Conservation (phyloP, 2,113 vertebrate species). For the Leuciscus idus region DNA sequence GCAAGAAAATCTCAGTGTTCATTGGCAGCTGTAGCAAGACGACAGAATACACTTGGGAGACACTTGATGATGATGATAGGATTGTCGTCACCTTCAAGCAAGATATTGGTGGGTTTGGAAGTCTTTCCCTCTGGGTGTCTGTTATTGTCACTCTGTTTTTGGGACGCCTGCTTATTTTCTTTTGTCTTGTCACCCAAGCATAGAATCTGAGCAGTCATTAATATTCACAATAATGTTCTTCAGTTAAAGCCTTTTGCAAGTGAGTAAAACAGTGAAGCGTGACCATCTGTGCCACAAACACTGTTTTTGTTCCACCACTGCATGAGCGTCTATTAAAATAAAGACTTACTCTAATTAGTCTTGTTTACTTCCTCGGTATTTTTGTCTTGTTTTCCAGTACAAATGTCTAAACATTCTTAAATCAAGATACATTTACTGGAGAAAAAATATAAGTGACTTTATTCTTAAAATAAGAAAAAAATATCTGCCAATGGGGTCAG, state of each 20-base stretch:
- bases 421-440: too few relatives aligned
- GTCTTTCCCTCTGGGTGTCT: background rate
- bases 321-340: slow-evolving; percentile 30
- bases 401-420: too few relatives aligned
- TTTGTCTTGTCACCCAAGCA: background rate
- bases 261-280: slow-evolving; percentile 55
- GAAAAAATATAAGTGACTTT: too few relatives aligned
- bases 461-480: too few relatives aligned
- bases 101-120: slow-evolving; percentile 59
- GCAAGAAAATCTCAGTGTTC: slow-evolving; percentile 54
- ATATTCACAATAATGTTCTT: slow-evolving; percentile 3
- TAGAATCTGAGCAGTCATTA: background rate
- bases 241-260: slow-evolving; percentile 55
- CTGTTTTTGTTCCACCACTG: slow-evolving; percentile 54
- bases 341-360: too few relatives aligned
- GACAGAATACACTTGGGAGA: slow-evolving; percentile 60
- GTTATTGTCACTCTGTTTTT: background rate
- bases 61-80: slow-evolving; percentile 60
- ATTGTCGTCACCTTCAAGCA: slow-evolving; percentile 64
- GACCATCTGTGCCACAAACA: slow-evolving; percentile 45
- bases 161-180: background rate
- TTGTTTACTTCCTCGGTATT: too few relatives aligned
- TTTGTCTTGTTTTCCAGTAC: too few relatives aligned
- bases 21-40: slow-evolving; percentile 63
- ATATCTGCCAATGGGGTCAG: too few relatives aligned